A percentile compares a stretch with the other conserved stretches of the same genome.
Evolutionary conservation across 2,888 invertebrate genomes (phyloP).

Genomic region (Ecdyonurus torrentis): DNA sequence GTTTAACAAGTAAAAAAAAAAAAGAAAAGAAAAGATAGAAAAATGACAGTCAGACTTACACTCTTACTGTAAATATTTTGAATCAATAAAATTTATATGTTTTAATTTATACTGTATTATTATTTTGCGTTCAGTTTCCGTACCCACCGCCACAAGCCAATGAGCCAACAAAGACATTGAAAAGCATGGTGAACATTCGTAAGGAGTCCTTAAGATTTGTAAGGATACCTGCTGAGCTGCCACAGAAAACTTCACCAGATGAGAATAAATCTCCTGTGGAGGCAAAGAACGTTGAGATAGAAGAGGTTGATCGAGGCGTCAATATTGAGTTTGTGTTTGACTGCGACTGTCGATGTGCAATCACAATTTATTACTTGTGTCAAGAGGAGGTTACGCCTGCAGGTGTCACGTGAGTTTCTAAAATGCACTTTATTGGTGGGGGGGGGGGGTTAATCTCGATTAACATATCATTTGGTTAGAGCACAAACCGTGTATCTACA

Average conservation of each 20-base stretch:
- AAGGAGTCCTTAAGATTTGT: conserved; percentile 92
- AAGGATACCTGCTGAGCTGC: conserved; percentile 33
- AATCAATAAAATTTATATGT: conserved; percentile 3
- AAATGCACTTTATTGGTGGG: not conserved
- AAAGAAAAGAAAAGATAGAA: conserved; percentile 10
- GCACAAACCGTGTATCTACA: no score
- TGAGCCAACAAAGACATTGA: conserved; percentile 92
- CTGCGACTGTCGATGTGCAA: conserved; percentile 83
- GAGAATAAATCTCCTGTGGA: conserved; percentile 25
- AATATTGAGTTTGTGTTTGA: conserved; percentile 97
- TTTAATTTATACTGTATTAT: conserved; percentile 2
- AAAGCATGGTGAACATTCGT: conserved; percentile 89
- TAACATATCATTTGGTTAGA: not conserved
- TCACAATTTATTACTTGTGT: conserved; percentile 91
- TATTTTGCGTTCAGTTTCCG: conserved; percentile 56
- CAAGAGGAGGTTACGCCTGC: conserved; percentile 78
- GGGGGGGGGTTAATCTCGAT: not conserved
- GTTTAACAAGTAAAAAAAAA: no score
- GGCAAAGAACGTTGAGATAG: conserved; percentile 37
- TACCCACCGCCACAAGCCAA: conserved; percentile 92
- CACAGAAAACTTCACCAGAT: conserved; percentile 41
- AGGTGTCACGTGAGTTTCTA: conserved; percentile 57
- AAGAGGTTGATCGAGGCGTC: conserved; percentile 59
- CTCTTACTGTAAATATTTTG: conserved; percentile 4
- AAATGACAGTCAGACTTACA: conserved; percentile 8